Evolutionary conservation across 2,797 vertebrate species (phyloP).

Genomic region (Danio aesculapii): DNA sequence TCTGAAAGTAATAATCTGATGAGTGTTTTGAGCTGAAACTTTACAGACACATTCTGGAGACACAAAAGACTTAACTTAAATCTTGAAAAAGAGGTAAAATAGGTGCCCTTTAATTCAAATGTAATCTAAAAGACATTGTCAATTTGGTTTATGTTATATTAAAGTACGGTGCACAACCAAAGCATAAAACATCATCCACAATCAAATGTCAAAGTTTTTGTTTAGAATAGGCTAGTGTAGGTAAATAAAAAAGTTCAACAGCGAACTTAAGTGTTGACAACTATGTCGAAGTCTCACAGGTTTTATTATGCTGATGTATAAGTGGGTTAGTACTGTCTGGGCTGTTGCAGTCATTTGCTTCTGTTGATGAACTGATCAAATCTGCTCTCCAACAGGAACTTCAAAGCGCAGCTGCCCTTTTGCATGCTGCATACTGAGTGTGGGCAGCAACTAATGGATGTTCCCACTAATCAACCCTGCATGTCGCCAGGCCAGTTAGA

Average conservation of each 20-base stretch:
- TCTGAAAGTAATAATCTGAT: too few species aligned
- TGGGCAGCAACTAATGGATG: constrained; percentile 57
- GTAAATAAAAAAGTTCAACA: neutral
- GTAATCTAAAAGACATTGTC: neutral
- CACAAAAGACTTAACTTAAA: too few species aligned
- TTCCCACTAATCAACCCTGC: constrained; percentile 53
- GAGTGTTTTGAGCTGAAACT: too few species aligned
- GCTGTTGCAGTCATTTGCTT: neutral
- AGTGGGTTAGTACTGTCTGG: neutral
- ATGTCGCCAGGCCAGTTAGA: constrained; percentile 49
- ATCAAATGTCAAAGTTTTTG: neutral
- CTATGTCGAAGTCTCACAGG: neutral
- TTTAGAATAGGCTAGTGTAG: neutral
- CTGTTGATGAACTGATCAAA: constrained; percentile 39
- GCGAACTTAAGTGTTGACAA: neutral
- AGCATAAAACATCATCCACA: neutral
- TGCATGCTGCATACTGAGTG: constrained; percentile 42
- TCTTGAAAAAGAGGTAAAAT: too few species aligned
- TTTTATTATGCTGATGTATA: neutral
- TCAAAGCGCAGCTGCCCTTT: constrained; percentile 45
- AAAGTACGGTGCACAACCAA: neutral
- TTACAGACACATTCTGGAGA: too few species aligned
- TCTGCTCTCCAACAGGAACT: constrained; percentile 17
- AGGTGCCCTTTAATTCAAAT: neutral
- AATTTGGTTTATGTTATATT: neutral